phyloP scores from a whole-genome alignment of 1,140 invertebrate genomes.

The Brevipalpus yothersi region DNA sequence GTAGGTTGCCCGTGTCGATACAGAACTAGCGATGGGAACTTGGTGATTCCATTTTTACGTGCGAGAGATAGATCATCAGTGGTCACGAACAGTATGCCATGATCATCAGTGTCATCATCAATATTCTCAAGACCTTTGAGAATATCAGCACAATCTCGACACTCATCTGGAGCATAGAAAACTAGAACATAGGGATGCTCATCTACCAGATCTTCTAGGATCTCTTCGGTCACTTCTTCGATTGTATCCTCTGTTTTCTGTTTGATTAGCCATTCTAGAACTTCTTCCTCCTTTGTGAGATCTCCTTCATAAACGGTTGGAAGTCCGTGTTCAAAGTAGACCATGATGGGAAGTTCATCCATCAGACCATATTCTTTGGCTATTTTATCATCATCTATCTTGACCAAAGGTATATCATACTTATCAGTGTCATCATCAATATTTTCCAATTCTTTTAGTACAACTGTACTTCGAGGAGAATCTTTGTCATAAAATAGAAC shows the following conservation, averaged over 20 bases:
- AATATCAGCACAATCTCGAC: conserved; percentile 14
- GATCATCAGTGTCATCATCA: conserved; percentile 75
- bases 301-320: conserved; percentile 28
- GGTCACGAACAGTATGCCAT: conserved; percentile 57
- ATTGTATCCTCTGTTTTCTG: conserved; percentile 75
- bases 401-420: conserved; percentile 16
- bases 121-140: conserved; percentile 49
- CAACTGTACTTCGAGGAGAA: conserved; percentile 12
- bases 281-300: conserved; percentile 68
- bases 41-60: conserved; percentile 49
- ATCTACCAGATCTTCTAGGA: conserved; percentile 15
- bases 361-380: conserved; percentile 15
- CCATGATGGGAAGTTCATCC: conserved; percentile 15
- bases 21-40: conserved; percentile 59
- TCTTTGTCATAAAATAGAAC: conserved; percentile 30
- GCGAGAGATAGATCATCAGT: conserved; percentile 24
- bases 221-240: conserved; percentile 41
- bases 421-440: conserved; percentile 17
- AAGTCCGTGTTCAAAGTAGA: conserved; percentile 16
- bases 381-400: conserved; percentile 16
- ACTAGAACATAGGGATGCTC: conserved; percentile 16
- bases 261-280: conserved; percentile 61
- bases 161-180: conserved; percentile 16
- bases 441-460: conserved; percentile 20
- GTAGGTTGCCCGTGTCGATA: conserved; percentile 51